Evolutionary conservation across 1,140 invertebrate genomes (phyloP).

Genomic region (Lepidurus arcticus): DNA sequence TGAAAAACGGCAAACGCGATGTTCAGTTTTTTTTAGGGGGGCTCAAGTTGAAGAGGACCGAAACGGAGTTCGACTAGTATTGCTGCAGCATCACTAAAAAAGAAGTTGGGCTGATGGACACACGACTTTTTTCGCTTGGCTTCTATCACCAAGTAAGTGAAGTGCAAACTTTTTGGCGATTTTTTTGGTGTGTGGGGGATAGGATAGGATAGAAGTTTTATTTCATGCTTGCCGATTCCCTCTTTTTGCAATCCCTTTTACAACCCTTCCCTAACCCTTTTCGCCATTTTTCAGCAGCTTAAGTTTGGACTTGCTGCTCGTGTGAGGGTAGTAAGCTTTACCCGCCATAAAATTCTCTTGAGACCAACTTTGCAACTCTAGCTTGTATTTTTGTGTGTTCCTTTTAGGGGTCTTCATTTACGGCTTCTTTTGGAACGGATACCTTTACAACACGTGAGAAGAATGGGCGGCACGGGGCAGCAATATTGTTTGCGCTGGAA

Average conservation of each 20-base stretch:
- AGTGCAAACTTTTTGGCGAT: not conserved
- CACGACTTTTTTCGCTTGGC: not conserved
- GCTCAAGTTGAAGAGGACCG: not conserved
- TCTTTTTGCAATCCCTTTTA: not conserved
- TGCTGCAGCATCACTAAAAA: slow-evolving; percentile 15
- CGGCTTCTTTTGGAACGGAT: slow-evolving; percentile 9
- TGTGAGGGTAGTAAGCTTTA: not conserved
- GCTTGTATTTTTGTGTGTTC: slow-evolving; percentile 22
- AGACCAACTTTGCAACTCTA: not conserved
- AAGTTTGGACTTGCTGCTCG: not conserved
- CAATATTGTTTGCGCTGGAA: slow-evolving; percentile 48
- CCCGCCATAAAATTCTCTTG: not conserved
- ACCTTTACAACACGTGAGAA: not conserved
- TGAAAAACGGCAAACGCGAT: not conserved
- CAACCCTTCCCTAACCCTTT: not conserved
- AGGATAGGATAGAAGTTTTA: too few species aligned
- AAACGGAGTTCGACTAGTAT: not conserved
- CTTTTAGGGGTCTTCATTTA: not conserved
- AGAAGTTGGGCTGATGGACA: slow-evolving; percentile 3
- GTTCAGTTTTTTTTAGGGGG: not conserved
- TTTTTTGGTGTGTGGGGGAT: not conserved
- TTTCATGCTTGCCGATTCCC: too few species aligned
- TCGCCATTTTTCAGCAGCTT: not conserved
- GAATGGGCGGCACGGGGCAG: slow-evolving; percentile 38
- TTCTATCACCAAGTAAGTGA: slow-evolving; percentile 7